Base-by-base conservation (phyloP, 2,113 vertebrate species). In the Neoarius graeffei region DNA sequence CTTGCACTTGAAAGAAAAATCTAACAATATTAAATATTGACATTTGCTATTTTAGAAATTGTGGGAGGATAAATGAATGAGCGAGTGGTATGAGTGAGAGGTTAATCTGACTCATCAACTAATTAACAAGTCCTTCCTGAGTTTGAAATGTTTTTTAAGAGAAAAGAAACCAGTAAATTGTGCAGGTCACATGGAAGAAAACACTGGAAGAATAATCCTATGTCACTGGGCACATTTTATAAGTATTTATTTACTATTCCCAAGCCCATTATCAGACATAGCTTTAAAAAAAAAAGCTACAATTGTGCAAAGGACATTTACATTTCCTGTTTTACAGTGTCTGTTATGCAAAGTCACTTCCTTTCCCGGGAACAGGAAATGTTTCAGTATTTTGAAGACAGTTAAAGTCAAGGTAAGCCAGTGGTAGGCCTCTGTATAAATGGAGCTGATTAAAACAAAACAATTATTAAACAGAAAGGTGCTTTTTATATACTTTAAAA, bases 1-100 rank as follows among this genome's bases (percentile, higher is more conserved):
- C 76, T 90, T 88, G 86, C 57, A 62, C 80, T 14, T 82, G 59
- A 42, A 90, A 90, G 89, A 67, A 80, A 64, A 69, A 76, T 35
- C 1, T 54, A 88, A 42, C 25, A 42, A 82, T 82, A 48, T 23
- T 89, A 64, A 73, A 81, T 60, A 64, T 69, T 66, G 79, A 86
- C 42, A 88, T 91, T 86, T 57, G 11, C 1, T 20, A 35, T 73
- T 56, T 52, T 66, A n/a, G 84, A 85, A 56, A 74, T 56, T 89
- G 74, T 13, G 73, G 87, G 90, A 35, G 20, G 27, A 81, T 62
- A 25, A 30, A 3, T 62, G 88, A 84, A 67, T 80, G 90, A 73
- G 52, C 5, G 7, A 56, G 74, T 66, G 27, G 27, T 42, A n/a
- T 54, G 52, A 7, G 52, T 11, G 52, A 11, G 8, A 8, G 13